phyloP scores from a whole-genome alignment of 2,113 vertebrate species.

The Boulengeromyrus knoepffleri region DNA sequence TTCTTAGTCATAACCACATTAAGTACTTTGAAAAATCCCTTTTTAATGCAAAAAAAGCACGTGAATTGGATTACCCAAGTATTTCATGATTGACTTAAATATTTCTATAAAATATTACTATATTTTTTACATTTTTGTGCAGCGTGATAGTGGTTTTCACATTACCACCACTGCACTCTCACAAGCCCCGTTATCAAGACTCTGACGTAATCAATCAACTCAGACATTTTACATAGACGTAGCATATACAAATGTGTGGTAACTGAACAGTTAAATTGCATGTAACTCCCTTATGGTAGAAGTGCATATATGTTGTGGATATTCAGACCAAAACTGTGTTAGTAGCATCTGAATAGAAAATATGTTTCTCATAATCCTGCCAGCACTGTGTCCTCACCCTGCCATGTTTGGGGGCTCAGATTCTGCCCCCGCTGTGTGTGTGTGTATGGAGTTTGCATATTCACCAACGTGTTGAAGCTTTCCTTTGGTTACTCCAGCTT shows the following conservation, averaged over 20 bases:
- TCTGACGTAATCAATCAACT: neutral
- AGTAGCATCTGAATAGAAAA: neutral
- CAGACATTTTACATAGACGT: neutral
- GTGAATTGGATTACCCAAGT: neutral
- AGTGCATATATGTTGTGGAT: neutral
- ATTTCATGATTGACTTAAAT: neutral
- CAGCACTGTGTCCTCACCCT: neutral
- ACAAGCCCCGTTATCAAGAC: neutral
- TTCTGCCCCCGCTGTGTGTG: neutral
- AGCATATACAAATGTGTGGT: neutral
- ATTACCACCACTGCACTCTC: neutral
- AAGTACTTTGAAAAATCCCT: neutral
- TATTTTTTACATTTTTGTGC: neutral
- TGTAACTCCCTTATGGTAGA: neutral
- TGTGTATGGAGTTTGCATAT: neutral
- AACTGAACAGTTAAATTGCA: neutral
- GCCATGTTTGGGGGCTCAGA: neutral
- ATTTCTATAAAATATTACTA: neutral
- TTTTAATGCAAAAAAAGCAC: neutral
- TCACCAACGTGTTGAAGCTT: neutral
- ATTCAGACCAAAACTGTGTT: neutral
- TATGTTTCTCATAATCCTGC: neutral
- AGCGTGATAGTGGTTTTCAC: neutral
- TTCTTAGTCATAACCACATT: neutral
- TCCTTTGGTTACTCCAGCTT: neutral